Base-by-base conservation (phyloP, 2,888 invertebrate genomes). In the Synanthedon vespiformis region DNA sequence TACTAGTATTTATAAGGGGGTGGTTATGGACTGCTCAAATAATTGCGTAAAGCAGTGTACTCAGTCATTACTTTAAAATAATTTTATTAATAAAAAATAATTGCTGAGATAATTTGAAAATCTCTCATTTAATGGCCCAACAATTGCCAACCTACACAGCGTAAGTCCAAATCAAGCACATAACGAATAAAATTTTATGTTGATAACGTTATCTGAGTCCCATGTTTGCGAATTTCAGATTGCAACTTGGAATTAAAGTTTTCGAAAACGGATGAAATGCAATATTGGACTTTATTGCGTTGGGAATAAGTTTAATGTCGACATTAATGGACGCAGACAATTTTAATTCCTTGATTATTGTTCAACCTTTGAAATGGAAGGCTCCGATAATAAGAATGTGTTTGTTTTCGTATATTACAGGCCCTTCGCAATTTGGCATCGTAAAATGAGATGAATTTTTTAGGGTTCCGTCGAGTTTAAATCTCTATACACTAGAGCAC, bases 401-500 rank as follows among this genome's bases (percentile, higher is more conserved):
- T 54, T 52, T 48, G 52, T 51, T 51, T 53, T 52, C 55, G 52
- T 44, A 47, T 14, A 27, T 44, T 56, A 2, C 34, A 0, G 50
- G 50, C 18, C 47, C 47, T 14, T 50, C 18, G 53, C 48, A 57
- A 55, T 56, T 55, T 55, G 16, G 47, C 10, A 50, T 56, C 53
- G 53, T 58, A 57, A 58, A 58, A 55, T 51, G 40, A 44, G 12
- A 44, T 44, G 44, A 14, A n/a, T 34, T 44, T 12, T 44, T 44
- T 44, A 13, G 44, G 44, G 44, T 44, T 44, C 44, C 44, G 14
- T 44, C 2, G 0, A 2, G 10, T 10, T 34, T 34, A 10, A 34
- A 34, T 10, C 34, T 34, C 34, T 8, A 3, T 8, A 8, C n/a
- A n/a, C n/a, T 5, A 8, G 6, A 2, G 2, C 4, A 44, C 44